phyloP scores from a whole-genome alignment of 1,140 invertebrate species.

The Agrilus planipennis region DNA sequence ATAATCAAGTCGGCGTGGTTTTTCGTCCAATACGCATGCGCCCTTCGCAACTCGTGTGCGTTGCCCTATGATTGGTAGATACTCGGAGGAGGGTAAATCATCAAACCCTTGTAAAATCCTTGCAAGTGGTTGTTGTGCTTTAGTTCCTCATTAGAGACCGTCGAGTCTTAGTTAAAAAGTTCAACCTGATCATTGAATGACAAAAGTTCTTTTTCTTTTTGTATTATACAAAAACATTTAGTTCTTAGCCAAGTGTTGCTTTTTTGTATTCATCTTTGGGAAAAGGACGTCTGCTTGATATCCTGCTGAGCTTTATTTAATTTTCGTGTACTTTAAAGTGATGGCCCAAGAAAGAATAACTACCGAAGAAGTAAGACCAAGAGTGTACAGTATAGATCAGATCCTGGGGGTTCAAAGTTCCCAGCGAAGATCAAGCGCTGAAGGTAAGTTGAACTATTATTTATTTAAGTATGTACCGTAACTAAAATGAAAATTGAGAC shows the following conservation, averaged over 20 bases:
- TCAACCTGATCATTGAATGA: no score
- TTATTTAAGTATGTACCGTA: no score
- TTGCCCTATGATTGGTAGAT: conserved; percentile 13
- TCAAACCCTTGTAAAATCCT: conserved; percentile 8
- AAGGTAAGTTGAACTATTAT: conserved; percentile 35
- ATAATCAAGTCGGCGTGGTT: conserved; percentile 12
- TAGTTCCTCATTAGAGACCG: neutral
- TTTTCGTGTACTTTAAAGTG: neutral
- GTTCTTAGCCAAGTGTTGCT: neutral
- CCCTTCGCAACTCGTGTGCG: neutral
- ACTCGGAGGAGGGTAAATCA: conserved; percentile 11
- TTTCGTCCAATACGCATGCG: conserved; percentile 8
- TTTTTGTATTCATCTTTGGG: conserved; percentile 1
- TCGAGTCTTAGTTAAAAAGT: no score
- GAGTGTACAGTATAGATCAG: conserved; percentile 56
- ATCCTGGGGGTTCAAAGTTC: conserved; percentile 42
- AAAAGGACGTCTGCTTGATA: conserved; percentile 3
- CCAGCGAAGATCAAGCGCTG: conserved; percentile 22
- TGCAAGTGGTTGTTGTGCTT: conserved; percentile 15
- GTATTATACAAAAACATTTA: neutral
- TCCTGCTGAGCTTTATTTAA: conserved; percentile 2
- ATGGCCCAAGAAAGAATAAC: conserved; percentile 3
- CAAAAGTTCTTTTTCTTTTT: neutral
- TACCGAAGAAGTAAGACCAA: conserved; percentile 29
- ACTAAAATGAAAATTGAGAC: no score